Evolutionary conservation across 92 coral and sea anemone genomes (phyloP).

Genomic region (Siderastrea radians): DNA sequence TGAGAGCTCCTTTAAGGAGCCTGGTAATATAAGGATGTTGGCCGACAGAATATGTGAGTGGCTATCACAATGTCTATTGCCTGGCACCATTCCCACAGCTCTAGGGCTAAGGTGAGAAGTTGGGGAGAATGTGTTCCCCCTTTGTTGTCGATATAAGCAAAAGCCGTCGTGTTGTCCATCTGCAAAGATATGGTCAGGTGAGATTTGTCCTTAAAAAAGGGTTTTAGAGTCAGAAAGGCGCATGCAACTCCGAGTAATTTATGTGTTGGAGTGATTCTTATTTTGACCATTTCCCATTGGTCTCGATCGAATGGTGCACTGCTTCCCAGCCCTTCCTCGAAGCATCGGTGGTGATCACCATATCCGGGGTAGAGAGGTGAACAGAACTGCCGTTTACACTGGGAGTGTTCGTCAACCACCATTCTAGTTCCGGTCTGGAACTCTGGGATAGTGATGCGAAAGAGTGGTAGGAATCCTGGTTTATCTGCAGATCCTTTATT

Average conservation of each 20-base stretch:
- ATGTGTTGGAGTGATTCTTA: constrained; percentile 61
- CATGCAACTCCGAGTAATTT: constrained; percentile 57
- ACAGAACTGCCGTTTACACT: constrained; percentile 51
- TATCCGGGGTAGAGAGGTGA: constrained; percentile 48
- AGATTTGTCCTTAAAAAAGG: constrained; percentile 63
- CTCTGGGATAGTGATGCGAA: constrained; percentile 15
- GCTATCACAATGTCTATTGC: constrained; percentile 41
- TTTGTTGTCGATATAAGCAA: constrained; percentile 65
- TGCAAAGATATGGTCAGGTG: constrained; percentile 44
- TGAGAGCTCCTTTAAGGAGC: constrained; percentile 45
- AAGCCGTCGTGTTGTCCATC: constrained; percentile 62
- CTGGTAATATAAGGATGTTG: constrained; percentile 49
- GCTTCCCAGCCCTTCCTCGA: constrained; percentile 74
- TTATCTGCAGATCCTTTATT: constrained; percentile 35
- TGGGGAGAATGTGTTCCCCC: constrained; percentile 67
- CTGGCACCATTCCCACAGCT: constrained; percentile 70
- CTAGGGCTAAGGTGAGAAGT: constrained; percentile 51
- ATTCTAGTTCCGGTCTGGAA: constrained; percentile 38
- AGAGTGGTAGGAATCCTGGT: constrained; percentile 46
- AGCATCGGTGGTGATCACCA: constrained; percentile 45
- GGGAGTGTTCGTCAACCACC: constrained; percentile 62
- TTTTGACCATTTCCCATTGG: constrained; percentile 72
- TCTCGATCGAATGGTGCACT: constrained; percentile 18
- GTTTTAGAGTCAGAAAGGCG: constrained; percentile 48
- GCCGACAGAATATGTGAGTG: constrained; percentile 48